These are phyloP conservation scores for Zalophus californianus DNA, from an alignment of 2,797 vertebrate species.

Conservation along the genomic window DNA sequence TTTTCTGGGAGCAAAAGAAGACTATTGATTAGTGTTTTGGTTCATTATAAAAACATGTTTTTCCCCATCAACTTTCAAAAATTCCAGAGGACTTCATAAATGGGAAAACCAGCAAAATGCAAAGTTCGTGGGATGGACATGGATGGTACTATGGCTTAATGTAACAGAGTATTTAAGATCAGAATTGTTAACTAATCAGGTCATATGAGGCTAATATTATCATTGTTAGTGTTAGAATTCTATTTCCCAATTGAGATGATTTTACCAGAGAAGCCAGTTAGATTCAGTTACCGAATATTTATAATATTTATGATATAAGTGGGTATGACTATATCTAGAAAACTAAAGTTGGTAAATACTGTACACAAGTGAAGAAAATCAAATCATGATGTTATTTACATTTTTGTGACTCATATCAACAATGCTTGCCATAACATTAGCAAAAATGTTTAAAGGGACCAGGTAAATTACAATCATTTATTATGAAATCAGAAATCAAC, in stretches of 20 bases:
- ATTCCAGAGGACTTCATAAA: constrained; percentile 26
- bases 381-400: neutral
- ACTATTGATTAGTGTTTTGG: neutral
- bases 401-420: neutral
- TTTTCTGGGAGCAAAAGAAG: constrained; percentile 40
- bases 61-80: neutral
- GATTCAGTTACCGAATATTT: neutral
- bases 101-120: constrained; percentile 31
- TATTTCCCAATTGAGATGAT: neutral
- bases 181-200: constrained; percentile 45
- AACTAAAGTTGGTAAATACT: neutral
- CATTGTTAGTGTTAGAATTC: neutral
- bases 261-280: neutral
- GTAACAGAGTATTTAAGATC: constrained; percentile 35
- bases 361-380: constrained; percentile 6
- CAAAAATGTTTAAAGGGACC: constrained; percentile 35
- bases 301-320: constrained; percentile 33
- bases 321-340: neutral
- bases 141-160: neutral
- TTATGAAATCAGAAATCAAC: constrained; percentile 44
- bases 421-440: neutral
- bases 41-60: neutral
- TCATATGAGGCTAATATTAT: neutral
- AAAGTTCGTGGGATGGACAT: neutral
- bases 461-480: neutral